Evolutionary conservation across 2,113 vertebrate genomes (phyloP).

Genomic region (Terrapene triunguis): DNA sequence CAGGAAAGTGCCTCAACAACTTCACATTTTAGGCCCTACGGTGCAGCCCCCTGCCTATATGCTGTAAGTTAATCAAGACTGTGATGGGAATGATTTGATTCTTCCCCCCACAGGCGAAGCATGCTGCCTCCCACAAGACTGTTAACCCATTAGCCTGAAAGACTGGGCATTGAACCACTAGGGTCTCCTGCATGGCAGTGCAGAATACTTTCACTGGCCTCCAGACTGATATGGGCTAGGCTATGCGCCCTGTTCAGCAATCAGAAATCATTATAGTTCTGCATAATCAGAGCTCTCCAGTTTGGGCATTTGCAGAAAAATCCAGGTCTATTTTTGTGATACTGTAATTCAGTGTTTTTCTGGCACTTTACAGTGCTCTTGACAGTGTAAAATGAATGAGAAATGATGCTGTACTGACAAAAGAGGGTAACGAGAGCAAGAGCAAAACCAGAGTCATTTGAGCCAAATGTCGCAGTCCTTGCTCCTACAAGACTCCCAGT

Average conservation of each 20-base stretch:
- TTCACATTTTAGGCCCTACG: neutral
- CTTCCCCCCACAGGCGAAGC: neutral
- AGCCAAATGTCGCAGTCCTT: neutral
- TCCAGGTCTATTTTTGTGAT: neutral
- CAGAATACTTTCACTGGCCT: neutral
- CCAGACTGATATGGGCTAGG: neutral
- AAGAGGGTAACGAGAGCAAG: neutral
- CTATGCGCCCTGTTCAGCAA: neutral
- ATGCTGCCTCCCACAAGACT: neutral
- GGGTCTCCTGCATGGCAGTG: neutral
- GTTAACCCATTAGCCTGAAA: neutral
- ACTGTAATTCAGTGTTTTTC: neutral
- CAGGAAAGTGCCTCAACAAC: neutral
- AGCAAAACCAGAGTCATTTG: neutral
- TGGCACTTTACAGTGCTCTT: neutral
- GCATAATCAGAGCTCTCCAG: neutral
- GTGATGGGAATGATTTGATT: accelerated
- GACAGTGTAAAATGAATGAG: neutral
- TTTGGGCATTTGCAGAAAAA: neutral
- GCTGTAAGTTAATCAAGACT: neutral
- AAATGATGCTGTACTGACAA: neutral
- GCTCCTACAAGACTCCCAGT: neutral
- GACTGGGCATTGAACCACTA: neutral
- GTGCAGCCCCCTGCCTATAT: neutral
- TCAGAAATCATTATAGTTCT: neutral